Base-by-base conservation (phyloP, 1,140 invertebrate species). In the Drosophila watanabei region DNA sequence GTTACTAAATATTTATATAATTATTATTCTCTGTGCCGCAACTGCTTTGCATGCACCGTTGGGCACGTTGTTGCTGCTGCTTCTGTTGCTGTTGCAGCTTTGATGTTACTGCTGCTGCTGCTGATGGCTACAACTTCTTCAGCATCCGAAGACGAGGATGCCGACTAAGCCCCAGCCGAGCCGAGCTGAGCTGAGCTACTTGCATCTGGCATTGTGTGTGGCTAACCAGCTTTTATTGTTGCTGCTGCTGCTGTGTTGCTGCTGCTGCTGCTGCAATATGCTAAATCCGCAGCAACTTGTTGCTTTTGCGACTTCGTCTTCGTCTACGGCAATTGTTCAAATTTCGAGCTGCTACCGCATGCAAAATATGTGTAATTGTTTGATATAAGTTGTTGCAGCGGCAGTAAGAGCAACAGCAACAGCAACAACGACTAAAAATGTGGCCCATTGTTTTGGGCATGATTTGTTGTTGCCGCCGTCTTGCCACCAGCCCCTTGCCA, bases 321-420 rank as follows among this genome's bases (percentile, higher is more conserved):
- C 64, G 49, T 68, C 68, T 71, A 68, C 68, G 46, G 70, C 79
- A 80, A 80, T 81, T 80, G 79, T 81, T 80, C 77, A 79, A 79
- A 79, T 79, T 79, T 79, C 77, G 75, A 79, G 64, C 71, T 76
- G 63, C 70, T 75, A 68, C 79, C 59, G 78, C 87, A 91, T 89
- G 91, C 87, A 91, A 92, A 92, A 92, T 92, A 83, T 92, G 87
- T 92, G 84, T 92, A 92, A 92, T 92, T 92, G 91, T 92, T 92
- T 92, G 80, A 80, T 90, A 89, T 90, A 89, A 89, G 85, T 89
- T 88, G 85, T 83, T 79, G 77, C 75, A 72, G 72, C 75, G 52
- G 63, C 63, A 35, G 43, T 48, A 61, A 24, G 24, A 24, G 24
- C 24, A 24, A 54, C 56, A 39, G 41, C n/a, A n/a, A 32, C 70